phyloP scores from a whole-genome alignment of 2,888 invertebrate genomes.

The Alitta virens region DNA sequence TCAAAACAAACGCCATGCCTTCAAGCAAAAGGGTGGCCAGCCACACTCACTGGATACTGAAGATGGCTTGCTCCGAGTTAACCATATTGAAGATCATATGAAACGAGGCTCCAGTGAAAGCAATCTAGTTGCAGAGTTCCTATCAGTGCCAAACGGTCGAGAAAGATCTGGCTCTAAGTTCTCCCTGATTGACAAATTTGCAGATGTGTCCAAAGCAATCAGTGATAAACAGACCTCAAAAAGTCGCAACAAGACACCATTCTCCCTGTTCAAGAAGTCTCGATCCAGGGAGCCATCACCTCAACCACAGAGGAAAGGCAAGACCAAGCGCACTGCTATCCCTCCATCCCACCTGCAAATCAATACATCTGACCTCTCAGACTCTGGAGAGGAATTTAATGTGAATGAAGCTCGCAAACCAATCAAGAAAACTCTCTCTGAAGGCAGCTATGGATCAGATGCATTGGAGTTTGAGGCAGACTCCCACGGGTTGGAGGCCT shows the following conservation, averaged over 20 bases:
- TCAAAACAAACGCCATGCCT: conserved; percentile 35
- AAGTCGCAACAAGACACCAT: conserved; percentile 81
- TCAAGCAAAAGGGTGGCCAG: conserved; percentile 35
- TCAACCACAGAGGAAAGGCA: conserved; percentile 62
- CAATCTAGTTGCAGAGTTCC: conserved; percentile 37
- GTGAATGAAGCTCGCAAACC: conserved; percentile 15
- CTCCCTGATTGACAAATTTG: conserved; percentile 46
- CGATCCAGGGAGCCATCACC: conserved; percentile 68
- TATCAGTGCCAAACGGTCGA: conserved; percentile 41
- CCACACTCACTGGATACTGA: conserved; percentile 57
- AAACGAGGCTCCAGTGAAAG: conserved; percentile 56
- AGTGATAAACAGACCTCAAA: conserved; percentile 17
- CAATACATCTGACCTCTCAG: conserved; percentile 29
- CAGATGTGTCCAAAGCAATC: conserved; percentile 30
- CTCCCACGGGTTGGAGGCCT: conserved; percentile 45
- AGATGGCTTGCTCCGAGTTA: conserved; percentile 4
- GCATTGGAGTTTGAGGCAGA: conserved; percentile 31
- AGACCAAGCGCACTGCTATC: conserved; percentile 62
- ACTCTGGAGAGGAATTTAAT: conserved; percentile 33
- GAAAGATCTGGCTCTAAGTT: conserved; percentile 35
- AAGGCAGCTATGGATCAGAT: conserved; percentile 31
- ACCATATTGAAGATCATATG: conserved; percentile 5
- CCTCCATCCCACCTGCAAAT: conserved; percentile 3
- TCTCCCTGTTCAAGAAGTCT: conserved; percentile 64
- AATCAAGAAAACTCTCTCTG: conserved; percentile 20